Base-by-base conservation (phyloP, 1,140 invertebrate species). In the Vollenhovia emeryi region DNA sequence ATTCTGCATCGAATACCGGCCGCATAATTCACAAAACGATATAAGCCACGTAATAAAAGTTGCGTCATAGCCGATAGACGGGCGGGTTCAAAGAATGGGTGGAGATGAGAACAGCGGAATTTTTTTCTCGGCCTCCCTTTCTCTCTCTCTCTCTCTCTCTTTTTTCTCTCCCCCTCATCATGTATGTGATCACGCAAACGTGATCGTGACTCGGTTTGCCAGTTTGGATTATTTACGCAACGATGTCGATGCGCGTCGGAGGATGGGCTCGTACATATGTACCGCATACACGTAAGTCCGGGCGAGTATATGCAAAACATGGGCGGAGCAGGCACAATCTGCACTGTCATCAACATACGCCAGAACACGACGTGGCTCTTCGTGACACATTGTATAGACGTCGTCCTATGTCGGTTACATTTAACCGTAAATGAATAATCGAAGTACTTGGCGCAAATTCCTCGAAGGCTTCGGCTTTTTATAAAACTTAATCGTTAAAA, bases 301-400 rank as follows among this genome's bases (percentile, higher is more conserved):
- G 52, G 66, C 69, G 79, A 86, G 74, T 86, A 66, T 91, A 93
- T 93, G 92, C 91, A 92, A 93, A 92, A 88, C 89, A 92, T 91
- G 91, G 91, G 92, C 88, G 92, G 91, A 88, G 86, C 90, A 48
- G 91, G 82, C 86, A 87, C 91, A 92, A 93, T 93, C 92, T 92
- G 86, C 90, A 88, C 92, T 93, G 92, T 93, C 92, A 93, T 93
- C 92, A 89, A 86, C 92, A 87, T 92, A 89, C 91, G 87, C 87
- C 87, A 87, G 90, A 90, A 89, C 89, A 85, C 87, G 59, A 85
- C 76, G 52, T 74, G 66, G 62, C 88, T 85, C 79, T 71, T 87
- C 86, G 86, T 90, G 91, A 93, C 90, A 85, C 86, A 90, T 91
- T 90, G 88, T 76, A 76, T 66, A 86, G 40, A 87, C 71, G 74